These are phyloP conservation scores for Parapristionchus giblindavisi DNA, from an alignment of 2,888 invertebrate species.

Conservation along the genomic window DNA sequence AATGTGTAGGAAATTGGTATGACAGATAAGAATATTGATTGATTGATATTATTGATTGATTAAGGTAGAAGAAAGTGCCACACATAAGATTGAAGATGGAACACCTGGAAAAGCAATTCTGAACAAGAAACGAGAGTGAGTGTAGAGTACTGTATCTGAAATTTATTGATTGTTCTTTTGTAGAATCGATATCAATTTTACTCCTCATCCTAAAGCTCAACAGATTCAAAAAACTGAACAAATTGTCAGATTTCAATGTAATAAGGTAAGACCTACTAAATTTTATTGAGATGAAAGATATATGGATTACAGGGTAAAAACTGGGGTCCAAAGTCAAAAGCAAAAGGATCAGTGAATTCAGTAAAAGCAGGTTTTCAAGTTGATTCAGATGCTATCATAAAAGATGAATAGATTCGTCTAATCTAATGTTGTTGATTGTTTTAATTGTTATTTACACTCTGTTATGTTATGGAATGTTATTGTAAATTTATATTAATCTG, in stretches of 20 bases:
- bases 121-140: constrained; percentile 23
- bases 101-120: constrained; percentile 30
- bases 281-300: not conserved
- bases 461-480: too few species aligned
- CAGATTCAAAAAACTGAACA: constrained; percentile 55
- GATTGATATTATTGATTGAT: not conserved
- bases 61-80: constrained; percentile 20
- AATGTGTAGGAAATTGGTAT: constrained; percentile 79
- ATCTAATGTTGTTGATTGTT: too few species aligned
- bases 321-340: constrained; percentile 67
- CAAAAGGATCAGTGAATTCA: constrained; percentile 68
- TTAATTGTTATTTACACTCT: too few species aligned
- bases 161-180: constrained; percentile 18
- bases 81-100: constrained; percentile 15
- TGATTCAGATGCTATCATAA: constrained; percentile 9
- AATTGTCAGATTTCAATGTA: constrained; percentile 67
- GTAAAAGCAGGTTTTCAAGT: constrained; percentile 58
- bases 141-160: not conserved
- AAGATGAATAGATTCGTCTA: too few species aligned
- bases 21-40: not conserved
- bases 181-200: constrained; percentile 60
- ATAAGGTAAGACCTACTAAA: constrained; percentile 47
- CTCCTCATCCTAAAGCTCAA: constrained; percentile 57
- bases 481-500: too few species aligned
- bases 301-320: constrained; percentile 60